A percentile compares a stretch with the other conserved stretches of the same genome.
Conservation (phyloP, 1,140 invertebrate species). For the Euura saliciscinereae region DNA sequence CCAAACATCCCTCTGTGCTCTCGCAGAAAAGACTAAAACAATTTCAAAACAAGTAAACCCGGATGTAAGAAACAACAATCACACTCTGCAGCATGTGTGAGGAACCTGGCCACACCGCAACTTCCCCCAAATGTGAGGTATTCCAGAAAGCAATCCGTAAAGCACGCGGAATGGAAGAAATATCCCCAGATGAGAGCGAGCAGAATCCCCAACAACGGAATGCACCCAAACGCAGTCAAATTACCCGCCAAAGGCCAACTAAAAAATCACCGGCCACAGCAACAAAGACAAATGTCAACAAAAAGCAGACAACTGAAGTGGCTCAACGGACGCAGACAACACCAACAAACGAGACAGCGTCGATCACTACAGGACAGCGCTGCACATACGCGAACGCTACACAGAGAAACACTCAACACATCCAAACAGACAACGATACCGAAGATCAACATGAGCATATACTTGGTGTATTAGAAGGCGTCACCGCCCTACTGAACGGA, state of each 20-base stretch:
- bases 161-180: background rate
- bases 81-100: background rate
- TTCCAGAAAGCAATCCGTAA: background rate
- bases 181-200: background rate
- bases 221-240: too few relatives aligned
- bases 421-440: background rate
- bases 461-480: too few relatives aligned
- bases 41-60: background rate
- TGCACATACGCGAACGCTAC: background rate
- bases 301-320: too few relatives aligned
- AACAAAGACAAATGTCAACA: background rate
- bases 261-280: background rate
- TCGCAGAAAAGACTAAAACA: background rate
- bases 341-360: too few relatives aligned
- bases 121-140: background rate
- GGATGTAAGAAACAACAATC: background rate
- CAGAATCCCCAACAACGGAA: background rate
- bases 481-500: too few relatives aligned
- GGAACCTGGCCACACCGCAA: background rate
- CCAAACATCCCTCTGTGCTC: background rate
- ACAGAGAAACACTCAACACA: constrained; percentile 2
- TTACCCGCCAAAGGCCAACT: too few relatives aligned
- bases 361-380: too few relatives aligned
- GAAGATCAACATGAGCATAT: background rate
- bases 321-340: too few relatives aligned